Evolutionary conservation across 2,797 vertebrate species (phyloP).

Genomic region (Xiphorhynchus erythropygius): DNA sequence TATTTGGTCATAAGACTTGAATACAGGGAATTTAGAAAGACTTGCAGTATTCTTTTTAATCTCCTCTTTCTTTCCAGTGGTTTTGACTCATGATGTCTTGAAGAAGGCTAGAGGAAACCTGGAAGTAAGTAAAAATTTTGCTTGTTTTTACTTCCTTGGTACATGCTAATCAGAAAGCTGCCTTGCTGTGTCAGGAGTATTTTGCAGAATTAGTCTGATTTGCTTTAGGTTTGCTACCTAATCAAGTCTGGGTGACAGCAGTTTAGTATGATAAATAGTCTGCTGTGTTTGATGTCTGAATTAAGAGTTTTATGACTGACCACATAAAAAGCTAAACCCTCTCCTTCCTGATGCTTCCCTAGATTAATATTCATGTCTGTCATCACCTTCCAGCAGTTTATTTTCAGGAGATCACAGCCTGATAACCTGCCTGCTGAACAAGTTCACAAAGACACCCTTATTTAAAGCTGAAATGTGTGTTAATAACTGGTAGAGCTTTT

Average conservation of each 20-base stretch:
- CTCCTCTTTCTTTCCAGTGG: constrained; percentile 77
- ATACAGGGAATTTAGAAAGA: background rate
- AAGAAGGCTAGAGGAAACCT: constrained; percentile 93
- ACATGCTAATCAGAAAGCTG: background rate
- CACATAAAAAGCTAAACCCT: background rate
- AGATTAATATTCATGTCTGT: background rate
- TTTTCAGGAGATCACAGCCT: background rate
- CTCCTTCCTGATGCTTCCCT: background rate
- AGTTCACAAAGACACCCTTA: background rate
- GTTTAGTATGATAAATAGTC: background rate
- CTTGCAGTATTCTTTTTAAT: background rate
- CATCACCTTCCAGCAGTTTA: background rate
- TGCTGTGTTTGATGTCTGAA: constrained; percentile 5
- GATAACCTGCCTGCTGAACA: background rate
- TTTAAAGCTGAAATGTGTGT: background rate
- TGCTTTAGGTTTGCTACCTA: background rate
- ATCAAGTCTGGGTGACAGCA: background rate
- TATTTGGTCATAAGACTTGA: background rate
- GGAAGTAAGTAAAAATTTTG: constrained; percentile 80
- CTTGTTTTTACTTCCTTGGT: background rate
- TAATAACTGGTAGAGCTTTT: background rate
- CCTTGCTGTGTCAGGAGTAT: background rate
- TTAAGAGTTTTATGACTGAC: constrained; percentile 6
- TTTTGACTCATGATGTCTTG: constrained; percentile 88
- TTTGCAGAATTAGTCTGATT: constrained; percentile 6